Percentiles rank a stretch among this genome's conserved stretches.
phyloP scores from a whole-genome alignment of 2,888 invertebrate genomes.

The Cataglyphis cursor region DNA sequence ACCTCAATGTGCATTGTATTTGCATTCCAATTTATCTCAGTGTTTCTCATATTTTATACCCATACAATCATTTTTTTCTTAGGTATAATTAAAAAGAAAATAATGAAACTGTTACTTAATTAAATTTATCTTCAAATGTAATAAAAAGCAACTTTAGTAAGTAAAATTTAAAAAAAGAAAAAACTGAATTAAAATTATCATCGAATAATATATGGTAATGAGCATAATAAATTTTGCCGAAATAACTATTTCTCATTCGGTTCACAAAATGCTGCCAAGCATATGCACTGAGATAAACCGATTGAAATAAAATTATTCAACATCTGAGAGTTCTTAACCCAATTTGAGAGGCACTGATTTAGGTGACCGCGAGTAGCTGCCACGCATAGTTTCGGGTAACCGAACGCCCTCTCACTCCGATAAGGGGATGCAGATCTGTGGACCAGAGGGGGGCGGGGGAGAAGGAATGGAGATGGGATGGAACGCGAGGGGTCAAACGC shows the following conservation, averaged over 20 bases:
- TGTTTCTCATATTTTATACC: conserved; percentile 27
- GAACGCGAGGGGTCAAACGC: conserved; percentile 3
- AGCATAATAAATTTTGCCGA: neutral
- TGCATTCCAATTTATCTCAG: conserved; percentile 37
- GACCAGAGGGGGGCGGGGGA: neutral
- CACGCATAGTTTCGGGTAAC: conserved; percentile 48
- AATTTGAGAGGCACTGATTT: conserved; percentile 49
- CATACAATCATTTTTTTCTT: neutral
- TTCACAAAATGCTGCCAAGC: neutral
- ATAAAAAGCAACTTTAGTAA: neutral
- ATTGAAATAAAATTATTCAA: neutral
- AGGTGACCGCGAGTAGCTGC: conserved; percentile 48
- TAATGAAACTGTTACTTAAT: neutral
- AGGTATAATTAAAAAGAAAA: neutral
- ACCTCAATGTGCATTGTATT: conserved; percentile 31
- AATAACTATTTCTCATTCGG: neutral
- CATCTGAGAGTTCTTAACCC: neutral
- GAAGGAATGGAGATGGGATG: conserved; percentile 1
- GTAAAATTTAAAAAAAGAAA: neutral
- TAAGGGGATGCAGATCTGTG: conserved; percentile 38
- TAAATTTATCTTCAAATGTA: neutral
- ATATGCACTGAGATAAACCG: neutral
- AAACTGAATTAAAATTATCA: neutral
- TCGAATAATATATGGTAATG: neutral
- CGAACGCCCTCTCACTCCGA: conserved; percentile 39